These are phyloP conservation scores for Drosophila lutescens DNA, from an alignment of 2,888 invertebrate species.

Conservation along the genomic window DNA sequence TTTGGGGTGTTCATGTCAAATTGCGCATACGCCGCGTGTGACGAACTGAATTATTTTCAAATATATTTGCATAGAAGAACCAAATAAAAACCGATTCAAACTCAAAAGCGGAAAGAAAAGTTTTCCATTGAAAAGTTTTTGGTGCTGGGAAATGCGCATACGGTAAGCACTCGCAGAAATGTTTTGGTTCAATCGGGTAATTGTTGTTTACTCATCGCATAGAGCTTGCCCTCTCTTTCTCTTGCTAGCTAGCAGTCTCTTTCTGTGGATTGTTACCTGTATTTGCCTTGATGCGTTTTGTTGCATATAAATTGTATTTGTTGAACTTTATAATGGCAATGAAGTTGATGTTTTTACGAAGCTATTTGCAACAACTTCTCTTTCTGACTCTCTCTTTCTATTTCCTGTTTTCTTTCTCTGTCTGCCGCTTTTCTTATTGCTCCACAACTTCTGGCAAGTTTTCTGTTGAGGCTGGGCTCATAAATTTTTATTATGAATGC, in stretches of 20 bases:
- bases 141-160: slow-evolving; percentile 9
- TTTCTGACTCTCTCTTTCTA: not conserved
- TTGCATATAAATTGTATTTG: slow-evolving; percentile 75
- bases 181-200: slow-evolving; percentile 37
- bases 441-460: slow-evolving; percentile 52
- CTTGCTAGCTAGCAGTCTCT: not conserved
- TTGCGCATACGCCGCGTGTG: slow-evolving; percentile 74
- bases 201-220: slow-evolving; percentile 46
- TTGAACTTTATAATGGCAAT: slow-evolving; percentile 75
- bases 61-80: slow-evolving; percentile 15
- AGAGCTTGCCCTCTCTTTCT: slow-evolving; percentile 1
- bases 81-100: slow-evolving; percentile 18
- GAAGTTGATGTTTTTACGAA: slow-evolving; percentile 68
- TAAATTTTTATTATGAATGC: slow-evolving; percentile 74
- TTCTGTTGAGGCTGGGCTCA: slow-evolving; percentile 54
- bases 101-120: slow-evolving; percentile 24
- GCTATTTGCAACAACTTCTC: slow-evolving; percentile 39
- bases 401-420: slow-evolving; percentile 1
- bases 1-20: slow-evolving; percentile 53
- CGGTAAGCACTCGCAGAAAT: slow-evolving; percentile 25
- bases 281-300: slow-evolving; percentile 62
- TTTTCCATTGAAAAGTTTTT: slow-evolving; percentile 31
- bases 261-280: slow-evolving; percentile 38
- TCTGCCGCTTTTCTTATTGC: slow-evolving; percentile 1
- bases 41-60: slow-evolving; percentile 31